Evolutionary conservation across 2,797 vertebrate species (phyloP).

Genomic region (Chaetodon trifasciatus): DNA sequence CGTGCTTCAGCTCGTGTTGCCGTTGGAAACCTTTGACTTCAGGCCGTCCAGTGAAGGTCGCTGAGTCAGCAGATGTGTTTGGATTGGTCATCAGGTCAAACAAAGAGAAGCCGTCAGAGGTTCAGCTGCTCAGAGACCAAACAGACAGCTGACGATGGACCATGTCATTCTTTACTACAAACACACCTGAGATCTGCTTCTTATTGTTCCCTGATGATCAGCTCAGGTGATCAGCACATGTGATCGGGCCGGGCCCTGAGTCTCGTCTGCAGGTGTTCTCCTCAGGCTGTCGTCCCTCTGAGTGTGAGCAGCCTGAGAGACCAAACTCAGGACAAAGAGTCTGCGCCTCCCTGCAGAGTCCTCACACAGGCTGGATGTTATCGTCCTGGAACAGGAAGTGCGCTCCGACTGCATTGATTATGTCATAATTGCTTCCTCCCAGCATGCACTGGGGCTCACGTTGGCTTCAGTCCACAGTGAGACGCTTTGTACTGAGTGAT

Average conservation of each 20-base stretch:
- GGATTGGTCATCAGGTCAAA: not conserved
- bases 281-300: too few relatives aligned
- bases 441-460: not conserved
- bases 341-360: too few relatives aligned
- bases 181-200: too few relatives aligned
- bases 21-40: too few relatives aligned
- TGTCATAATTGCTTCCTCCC: conserved; percentile 15
- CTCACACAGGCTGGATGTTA: not conserved
- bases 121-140: conserved; percentile 21
- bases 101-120: conserved; percentile 27
- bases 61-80: too few relatives aligned
- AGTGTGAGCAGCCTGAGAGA: not conserved
- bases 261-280: too few relatives aligned
- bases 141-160: not conserved
- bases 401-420: not conserved
- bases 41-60: too few relatives aligned
- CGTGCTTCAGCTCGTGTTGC: too few relatives aligned
- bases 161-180: too few relatives aligned
- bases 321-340: not conserved
- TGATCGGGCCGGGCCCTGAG: too few relatives aligned
- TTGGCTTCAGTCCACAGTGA: not conserved
- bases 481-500: not conserved
- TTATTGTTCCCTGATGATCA: too few relatives aligned
- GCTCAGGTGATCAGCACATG: too few relatives aligned
- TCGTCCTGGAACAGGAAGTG: not conserved